Evolutionary conservation across 2,797 vertebrate genomes (phyloP).

Genomic region (Ficedula albicollis): DNA sequence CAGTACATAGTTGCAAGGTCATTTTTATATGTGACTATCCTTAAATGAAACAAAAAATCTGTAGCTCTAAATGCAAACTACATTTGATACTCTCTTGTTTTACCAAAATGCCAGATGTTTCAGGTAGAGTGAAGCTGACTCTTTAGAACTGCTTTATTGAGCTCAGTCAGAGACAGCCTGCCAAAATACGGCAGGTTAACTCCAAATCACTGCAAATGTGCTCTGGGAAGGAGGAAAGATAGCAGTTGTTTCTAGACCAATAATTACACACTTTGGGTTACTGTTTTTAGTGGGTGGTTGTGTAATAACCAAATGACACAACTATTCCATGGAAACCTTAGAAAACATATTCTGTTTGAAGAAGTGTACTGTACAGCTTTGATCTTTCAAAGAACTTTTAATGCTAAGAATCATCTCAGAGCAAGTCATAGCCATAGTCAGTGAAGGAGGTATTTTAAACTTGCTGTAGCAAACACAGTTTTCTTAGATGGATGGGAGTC

Average conservation of each 20-base stretch:
- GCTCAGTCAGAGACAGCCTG: background rate
- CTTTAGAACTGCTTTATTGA: background rate
- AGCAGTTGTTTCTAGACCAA: background rate
- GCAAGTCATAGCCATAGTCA: background rate
- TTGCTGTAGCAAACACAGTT: background rate
- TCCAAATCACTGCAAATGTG: background rate
- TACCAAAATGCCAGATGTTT: background rate
- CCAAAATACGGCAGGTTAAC: background rate
- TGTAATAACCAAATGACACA: constrained; percentile 24
- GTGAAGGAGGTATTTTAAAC: background rate
- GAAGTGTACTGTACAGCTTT: background rate
- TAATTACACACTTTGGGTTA: background rate
- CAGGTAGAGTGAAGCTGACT: background rate
- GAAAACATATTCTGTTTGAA: background rate
- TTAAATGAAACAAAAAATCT: constrained; percentile 6
- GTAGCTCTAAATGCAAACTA: background rate
- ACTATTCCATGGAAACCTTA: background rate
- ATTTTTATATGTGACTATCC: constrained; percentile 21
- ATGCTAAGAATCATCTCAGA: background rate
- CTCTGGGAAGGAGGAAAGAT: background rate
- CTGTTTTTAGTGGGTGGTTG: background rate
- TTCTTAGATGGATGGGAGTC: background rate
- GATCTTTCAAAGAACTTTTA: background rate
- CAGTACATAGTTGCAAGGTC: background rate
- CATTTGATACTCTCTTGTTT: background rate